Evolutionary conservation across 2,888 invertebrate species (phyloP), one percentile per base, ranked within the genome.

Genomic region (Sphaeridia pumilis): DNA sequence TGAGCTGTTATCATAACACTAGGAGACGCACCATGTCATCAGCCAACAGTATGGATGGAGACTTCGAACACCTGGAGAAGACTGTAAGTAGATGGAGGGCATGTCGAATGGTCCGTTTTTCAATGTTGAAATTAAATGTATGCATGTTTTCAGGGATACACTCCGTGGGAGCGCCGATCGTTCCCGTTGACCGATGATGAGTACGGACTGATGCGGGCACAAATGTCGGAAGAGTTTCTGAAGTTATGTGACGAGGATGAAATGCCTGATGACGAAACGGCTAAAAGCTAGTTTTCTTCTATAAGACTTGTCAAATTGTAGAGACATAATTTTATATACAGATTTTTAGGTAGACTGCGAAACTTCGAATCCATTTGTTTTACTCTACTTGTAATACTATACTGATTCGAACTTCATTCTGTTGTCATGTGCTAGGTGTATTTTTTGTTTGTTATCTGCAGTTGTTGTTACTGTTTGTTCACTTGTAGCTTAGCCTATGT

Each of bases 241-340:
- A 47, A 47, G 22, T 38, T 43, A 31, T 43, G 43, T 24, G 52
- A 52, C 38, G 41, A 50, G 26, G 50, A 52, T 17, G 28, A 36
- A 2, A n/a, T 46, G 41, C 31, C 46, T 48, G 35, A 41, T 36
- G 46, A 38, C 21, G 46, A 52, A 52, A 45, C 45, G 45, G 50
- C 50, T 51, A 51, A 45, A 45, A 44, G 45, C 45, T 34, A 31
- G 22, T 41, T 41, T 44, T 20, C 20, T 22, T 28, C 4, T 35
- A 31, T 31, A 31, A n/a, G 31, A 51, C 50, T 51, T 51, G 45
- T 51, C 50, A 51, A 35, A 35, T 45, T 48, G 41, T 48, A 38
- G 24, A 48, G 48, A 27, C 28, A 31, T 49, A 49, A 49, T 38
- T 48, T 43, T 49, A 28, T 49, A 49, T 49, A 28, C 43, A 24